Evolutionary conservation across 2,888 invertebrate species (phyloP), one percentile per base, ranked within the genome.

Genomic region (Patella pellucida): DNA sequence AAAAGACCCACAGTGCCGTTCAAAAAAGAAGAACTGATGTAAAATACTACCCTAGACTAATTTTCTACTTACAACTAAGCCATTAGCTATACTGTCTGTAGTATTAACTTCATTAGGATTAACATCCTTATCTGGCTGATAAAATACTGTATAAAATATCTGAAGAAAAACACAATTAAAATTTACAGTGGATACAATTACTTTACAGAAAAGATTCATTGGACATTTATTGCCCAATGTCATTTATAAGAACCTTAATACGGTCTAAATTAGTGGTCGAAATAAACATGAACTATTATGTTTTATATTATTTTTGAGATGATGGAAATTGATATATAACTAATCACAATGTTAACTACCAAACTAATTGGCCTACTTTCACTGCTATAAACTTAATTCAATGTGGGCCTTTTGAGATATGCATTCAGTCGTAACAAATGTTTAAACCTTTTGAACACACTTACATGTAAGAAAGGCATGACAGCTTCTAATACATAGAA

Each of bases 401-500:
- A 11, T 12, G 62, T 62, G 41, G 7, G 41, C 41, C 41, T 41
- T 69, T 27, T 27, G 16, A 69, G 27, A 7, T 14, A 23, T 16
- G n/a, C 16, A 69, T 16, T 69, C 5, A 23, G 9, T 23, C 3
- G 27, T n/a, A 69, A 69, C 12, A 23, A 16, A 27, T 69, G 9
- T n/a, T 9, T 69, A 16, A 23, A 23, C 16, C 23, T 11, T 23
- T 9, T 69, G 16, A 7, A n/a, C 23, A 23, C 16, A 74, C 72
- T 79, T 81, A 88, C 89, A 81, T 87, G 86, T 31, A 90, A 76
- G 72, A 90, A 88, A 7, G 90, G 90, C 81, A 91, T 81, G 41
- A 87, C 87, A 11, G 87, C 89, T 67, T 90, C 90, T 52, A 90
- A 82, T 15, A 90, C 76, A 81, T 89, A 91, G 80, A 87, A 89